phyloP scores from a whole-genome alignment of 2,888 invertebrate species.

The Emmelina monodactyla region DNA sequence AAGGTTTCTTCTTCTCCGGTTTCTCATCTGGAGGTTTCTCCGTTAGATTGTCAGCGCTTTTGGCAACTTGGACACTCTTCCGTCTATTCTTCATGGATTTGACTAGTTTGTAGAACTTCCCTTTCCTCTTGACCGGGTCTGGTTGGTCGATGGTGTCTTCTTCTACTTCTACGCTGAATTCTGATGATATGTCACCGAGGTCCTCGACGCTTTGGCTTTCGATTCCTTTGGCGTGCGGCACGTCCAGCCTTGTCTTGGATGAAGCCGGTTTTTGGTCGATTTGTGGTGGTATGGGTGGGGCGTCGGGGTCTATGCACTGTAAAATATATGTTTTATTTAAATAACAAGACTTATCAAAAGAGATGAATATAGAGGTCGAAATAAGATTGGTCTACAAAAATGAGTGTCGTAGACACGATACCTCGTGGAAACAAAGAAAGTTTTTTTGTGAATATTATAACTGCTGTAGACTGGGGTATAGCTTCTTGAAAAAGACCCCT shows the following conservation, averaged over 20 bases:
- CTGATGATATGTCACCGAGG: slow-evolving; percentile 56
- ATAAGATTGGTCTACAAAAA: too few relatives aligned
- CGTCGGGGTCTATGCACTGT: slow-evolving; percentile 55
- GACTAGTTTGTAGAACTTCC: slow-evolving; percentile 53
- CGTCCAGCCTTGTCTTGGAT: slow-evolving; percentile 39
- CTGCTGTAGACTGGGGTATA: too few relatives aligned
- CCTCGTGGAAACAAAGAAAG: too few relatives aligned
- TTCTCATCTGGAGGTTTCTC: slow-evolving; percentile 44
- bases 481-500: too few relatives aligned
- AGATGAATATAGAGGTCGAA: too few relatives aligned
- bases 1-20: slow-evolving; percentile 47
- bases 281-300: slow-evolving; percentile 27
- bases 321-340: too few relatives aligned
- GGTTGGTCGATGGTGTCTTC: slow-evolving; percentile 36
- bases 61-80: slow-evolving; percentile 58
- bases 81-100: slow-evolving; percentile 58
- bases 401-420: too few relatives aligned
- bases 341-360: too few relatives aligned
- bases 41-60: slow-evolving; percentile 47
- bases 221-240: slow-evolving; percentile 34
- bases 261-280: slow-evolving; percentile 45
- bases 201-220: slow-evolving; percentile 56
- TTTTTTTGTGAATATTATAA: too few relatives aligned
- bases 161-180: slow-evolving; percentile 58
- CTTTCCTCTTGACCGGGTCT: slow-evolving; percentile 46